These are phyloP conservation scores for Eupeodes luniger DNA, from an alignment of 2,888 invertebrate genomes.

Conservation along the genomic window DNA sequence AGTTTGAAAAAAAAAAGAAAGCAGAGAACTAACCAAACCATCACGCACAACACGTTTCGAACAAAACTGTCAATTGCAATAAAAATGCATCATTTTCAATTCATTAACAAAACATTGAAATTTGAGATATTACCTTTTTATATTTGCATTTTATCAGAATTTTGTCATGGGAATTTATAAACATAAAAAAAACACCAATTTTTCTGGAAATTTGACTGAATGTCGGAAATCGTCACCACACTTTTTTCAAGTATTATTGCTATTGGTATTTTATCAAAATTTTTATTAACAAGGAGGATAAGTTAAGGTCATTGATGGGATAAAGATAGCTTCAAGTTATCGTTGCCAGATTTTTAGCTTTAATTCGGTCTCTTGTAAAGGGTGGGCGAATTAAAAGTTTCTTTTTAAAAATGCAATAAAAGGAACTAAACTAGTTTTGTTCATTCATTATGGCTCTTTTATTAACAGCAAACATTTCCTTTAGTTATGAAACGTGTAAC, in stretches of 20 bases:
- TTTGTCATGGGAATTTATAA: neutral
- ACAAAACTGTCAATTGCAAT: conserved; percentile 70
- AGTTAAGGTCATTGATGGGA: no score
- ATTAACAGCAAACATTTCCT: no score
- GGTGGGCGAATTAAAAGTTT: no score
- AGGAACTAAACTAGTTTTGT: no score
- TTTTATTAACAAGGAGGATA: neutral
- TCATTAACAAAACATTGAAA: conserved; percentile 70
- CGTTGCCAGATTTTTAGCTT: no score
- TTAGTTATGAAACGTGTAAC: no score
- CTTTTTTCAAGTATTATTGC: conserved; percentile 5
- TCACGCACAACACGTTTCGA: conserved; percentile 51
- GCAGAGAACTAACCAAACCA: conserved; percentile 1
- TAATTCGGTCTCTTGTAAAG: no score
- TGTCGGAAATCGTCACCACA: conserved; percentile 8
- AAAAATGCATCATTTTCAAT: conserved; percentile 74
- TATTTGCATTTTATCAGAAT: neutral
- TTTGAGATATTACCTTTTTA: conserved; percentile 19
- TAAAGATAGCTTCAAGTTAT: no score
- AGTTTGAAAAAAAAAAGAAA: conserved; percentile 16
- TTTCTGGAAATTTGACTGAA: conserved; percentile 46
- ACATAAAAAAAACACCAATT: conserved; percentile 18
- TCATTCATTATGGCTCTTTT: no score
- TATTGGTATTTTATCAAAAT: conserved; percentile 35
- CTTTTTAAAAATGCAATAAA: no score